phyloP scores from a whole-genome alignment of 2,888 invertebrate genomes.

The Carcina quercana region DNA sequence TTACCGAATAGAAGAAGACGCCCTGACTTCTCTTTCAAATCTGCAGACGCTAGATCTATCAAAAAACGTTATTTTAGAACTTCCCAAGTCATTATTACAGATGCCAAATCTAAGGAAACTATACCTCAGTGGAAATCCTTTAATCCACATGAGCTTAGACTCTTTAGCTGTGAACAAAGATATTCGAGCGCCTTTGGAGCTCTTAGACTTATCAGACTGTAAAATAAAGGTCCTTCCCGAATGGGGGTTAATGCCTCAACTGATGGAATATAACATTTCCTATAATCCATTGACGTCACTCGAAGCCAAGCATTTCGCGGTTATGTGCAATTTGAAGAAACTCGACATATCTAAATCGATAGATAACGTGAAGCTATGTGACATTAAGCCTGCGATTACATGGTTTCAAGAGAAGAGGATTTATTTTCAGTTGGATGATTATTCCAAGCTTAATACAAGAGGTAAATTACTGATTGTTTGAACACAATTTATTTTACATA shows the following conservation, averaged over 20 bases:
- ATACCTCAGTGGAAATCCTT: slow-evolving; percentile 70
- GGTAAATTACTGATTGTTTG: too few relatives aligned
- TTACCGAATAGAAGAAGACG: slow-evolving; percentile 65
- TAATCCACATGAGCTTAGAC: slow-evolving; percentile 50
- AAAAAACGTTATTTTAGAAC: slow-evolving; percentile 62
- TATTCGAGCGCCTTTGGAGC: slow-evolving; percentile 72
- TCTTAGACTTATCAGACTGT: slow-evolving; percentile 76
- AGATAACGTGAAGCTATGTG: slow-evolving; percentile 39
- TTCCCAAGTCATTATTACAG: slow-evolving; percentile 69
- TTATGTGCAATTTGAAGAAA: slow-evolving; percentile 75
- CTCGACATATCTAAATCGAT: slow-evolving; percentile 68
- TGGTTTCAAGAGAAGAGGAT: slow-evolving; percentile 53
- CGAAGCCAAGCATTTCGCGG: slow-evolving; percentile 69
- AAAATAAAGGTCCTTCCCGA: slow-evolving; percentile 73
- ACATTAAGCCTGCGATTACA: slow-evolving; percentile 37
- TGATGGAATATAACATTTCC: slow-evolving; percentile 77
- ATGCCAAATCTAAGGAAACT: slow-evolving; percentile 76
- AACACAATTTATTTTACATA: too few relatives aligned
- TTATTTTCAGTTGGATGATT: slow-evolving; percentile 48
- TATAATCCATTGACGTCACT: slow-evolving; percentile 66
- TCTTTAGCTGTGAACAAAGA: slow-evolving; percentile 61
- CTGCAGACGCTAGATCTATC: slow-evolving; percentile 74
- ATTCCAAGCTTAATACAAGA: slow-evolving; percentile 45
- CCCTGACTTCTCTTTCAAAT: slow-evolving; percentile 60
- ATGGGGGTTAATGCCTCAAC: slow-evolving; percentile 74